These are phyloP conservation scores for Leptopilina boulardi DNA, from an alignment of 1,140 invertebrate species.

Conservation along the genomic window DNA sequence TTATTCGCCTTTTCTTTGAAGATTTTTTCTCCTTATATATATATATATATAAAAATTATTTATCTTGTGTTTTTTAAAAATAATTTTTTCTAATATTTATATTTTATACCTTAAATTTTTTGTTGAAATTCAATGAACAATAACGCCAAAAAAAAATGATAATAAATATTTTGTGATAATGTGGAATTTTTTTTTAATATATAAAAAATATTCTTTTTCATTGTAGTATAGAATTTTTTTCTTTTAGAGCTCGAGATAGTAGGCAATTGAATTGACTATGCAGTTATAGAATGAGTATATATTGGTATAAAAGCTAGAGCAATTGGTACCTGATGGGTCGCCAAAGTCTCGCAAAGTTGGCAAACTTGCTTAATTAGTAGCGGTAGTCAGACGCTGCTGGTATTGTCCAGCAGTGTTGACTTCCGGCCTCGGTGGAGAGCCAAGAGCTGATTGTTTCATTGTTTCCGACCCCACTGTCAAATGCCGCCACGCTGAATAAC, in stretches of 20 bases:
- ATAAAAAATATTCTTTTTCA: neutral
- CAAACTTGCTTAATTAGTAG: conserved; percentile 71
- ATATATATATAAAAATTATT: too few relatives aligned
- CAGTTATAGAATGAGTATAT: neutral
- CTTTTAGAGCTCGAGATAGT: neutral
- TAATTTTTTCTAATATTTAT: too few relatives aligned
- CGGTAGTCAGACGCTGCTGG: conserved; percentile 69
- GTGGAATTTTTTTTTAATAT: too few relatives aligned
- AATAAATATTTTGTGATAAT: neutral
- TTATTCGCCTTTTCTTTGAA: neutral
- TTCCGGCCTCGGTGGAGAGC: conserved; percentile 65
- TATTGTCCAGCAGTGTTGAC: conserved; percentile 73
- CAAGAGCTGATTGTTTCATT: conserved; percentile 73
- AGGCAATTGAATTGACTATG: neutral
- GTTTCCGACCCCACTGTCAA: conserved; percentile 73
- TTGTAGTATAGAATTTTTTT: conserved; percentile 7
- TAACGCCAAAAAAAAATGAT: neutral
- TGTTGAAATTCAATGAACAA: too few relatives aligned
- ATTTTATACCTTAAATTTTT: too few relatives aligned
- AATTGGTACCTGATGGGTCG: conserved; percentile 51
- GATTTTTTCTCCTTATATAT: neutral
- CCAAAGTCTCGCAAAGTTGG: conserved; percentile 63
- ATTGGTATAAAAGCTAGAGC: neutral
- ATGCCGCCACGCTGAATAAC: conserved; percentile 68
- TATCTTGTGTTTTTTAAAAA: too few relatives aligned